Percentiles rank a stretch among this genome's conserved stretches.
Conservation (phyloP, 2,797 vertebrate genomes). For the Epinephelus awoara region DNA sequence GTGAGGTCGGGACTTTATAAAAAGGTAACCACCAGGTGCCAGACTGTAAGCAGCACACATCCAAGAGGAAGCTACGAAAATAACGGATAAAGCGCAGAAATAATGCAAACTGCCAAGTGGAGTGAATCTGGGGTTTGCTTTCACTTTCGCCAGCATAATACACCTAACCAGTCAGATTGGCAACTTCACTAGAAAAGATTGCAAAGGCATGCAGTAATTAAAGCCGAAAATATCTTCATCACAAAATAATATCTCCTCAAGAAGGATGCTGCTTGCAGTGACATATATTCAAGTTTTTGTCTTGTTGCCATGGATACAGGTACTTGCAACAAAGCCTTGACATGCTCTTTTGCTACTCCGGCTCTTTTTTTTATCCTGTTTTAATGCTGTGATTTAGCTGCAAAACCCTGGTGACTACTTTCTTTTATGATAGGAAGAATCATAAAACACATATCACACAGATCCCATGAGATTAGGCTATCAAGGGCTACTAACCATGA, state of each 20-base stretch:
- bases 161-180: no score
- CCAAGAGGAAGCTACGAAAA: no score
- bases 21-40: no score
- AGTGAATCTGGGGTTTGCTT: no score
- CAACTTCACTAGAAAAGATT: no score
- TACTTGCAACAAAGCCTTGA: slow-evolving; percentile 25
- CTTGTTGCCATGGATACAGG: slow-evolving; percentile 58
- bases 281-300: slow-evolving; percentile 2
- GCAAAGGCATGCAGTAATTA: background rate
- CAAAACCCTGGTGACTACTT: slow-evolving; percentile 6
- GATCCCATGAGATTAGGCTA: background rate
- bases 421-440: background rate
- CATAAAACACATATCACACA: slow-evolving; percentile 1
- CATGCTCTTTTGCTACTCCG: background rate
- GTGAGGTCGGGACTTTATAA: no score
- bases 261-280: background rate
- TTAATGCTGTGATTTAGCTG: background rate
- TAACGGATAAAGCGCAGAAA: no score
- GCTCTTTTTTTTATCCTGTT: slow-evolving; percentile 13
- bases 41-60: no score
- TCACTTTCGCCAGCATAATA: no score
- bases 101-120: no score
- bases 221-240: background rate
- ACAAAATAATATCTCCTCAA: slow-evolving; percentile 6
- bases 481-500: background rate